Percentiles rank a stretch among this genome's conserved stretches.
Conservation (phyloP, 2,888 invertebrate genomes). For the Tuta absoluta region DNA sequence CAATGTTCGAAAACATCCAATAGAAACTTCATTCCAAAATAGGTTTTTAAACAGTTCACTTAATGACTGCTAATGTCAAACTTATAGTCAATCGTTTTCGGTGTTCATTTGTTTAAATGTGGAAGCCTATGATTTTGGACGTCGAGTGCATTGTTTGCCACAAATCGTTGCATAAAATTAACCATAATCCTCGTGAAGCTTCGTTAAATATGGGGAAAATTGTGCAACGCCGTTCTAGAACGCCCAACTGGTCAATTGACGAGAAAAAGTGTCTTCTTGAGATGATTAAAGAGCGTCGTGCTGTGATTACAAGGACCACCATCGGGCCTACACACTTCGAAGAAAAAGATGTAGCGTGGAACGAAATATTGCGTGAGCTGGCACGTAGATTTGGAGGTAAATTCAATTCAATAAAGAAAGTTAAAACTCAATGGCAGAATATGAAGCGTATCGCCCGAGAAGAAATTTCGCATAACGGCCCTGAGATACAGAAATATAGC, state of each 20-base stretch:
- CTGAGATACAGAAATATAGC: slow-evolving; percentile 56
- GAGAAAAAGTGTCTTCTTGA: slow-evolving; percentile 74
- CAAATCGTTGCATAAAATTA: slow-evolving; percentile 77
- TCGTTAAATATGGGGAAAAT: slow-evolving; percentile 68
- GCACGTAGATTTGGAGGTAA: slow-evolving; percentile 65
- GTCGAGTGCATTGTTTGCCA: slow-evolving; percentile 78
- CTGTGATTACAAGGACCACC: slow-evolving; percentile 67
- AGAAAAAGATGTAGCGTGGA: slow-evolving; percentile 75
- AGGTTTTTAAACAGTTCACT: slow-evolving; percentile 46
- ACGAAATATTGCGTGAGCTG: slow-evolving; percentile 65
- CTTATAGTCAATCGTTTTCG: slow-evolving; percentile 35
- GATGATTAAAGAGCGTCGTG: slow-evolving; percentile 70
- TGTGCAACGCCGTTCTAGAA: slow-evolving; percentile 62
- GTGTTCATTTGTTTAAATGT: slow-evolving; percentile 74
- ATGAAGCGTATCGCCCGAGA: slow-evolving; percentile 77
- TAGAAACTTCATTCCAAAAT: slow-evolving; percentile 50
- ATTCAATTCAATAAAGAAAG: slow-evolving; percentile 71
- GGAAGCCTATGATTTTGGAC: slow-evolving; percentile 74
- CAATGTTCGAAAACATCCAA: slow-evolving; percentile 37
- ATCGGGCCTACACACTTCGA: slow-evolving; percentile 72
- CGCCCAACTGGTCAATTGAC: slow-evolving; percentile 73
- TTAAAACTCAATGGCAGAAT: slow-evolving; percentile 78
- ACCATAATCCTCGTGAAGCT: slow-evolving; percentile 56
- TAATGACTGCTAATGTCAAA: slow-evolving; percentile 51
- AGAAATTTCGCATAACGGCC: slow-evolving; percentile 62